phyloP scores from a whole-genome alignment of 2,888 invertebrate genomes.

The Octodonta nipae region DNA sequence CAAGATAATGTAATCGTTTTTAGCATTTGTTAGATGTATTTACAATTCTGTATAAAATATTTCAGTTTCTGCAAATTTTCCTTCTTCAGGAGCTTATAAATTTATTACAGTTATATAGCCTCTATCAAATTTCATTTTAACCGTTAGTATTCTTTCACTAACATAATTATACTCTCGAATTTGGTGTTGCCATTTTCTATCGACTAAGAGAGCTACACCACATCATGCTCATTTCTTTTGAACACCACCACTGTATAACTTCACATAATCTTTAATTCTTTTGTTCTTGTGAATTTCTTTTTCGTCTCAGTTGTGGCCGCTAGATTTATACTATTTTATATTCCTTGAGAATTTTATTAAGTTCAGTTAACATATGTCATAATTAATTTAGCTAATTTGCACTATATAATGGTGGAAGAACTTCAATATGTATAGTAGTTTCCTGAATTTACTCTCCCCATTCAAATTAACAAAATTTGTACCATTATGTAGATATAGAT shows the following conservation, averaged over 20 bases:
- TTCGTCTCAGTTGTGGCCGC: conserved; percentile 1
- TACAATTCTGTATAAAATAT: neutral
- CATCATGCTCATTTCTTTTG: conserved; percentile 1
- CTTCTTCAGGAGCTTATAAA: neutral
- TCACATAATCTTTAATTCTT: neutral
- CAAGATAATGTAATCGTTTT: neutral
- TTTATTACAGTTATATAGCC: neutral
- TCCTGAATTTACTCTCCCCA: too few relatives aligned
- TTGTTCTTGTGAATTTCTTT: conserved; percentile 1
- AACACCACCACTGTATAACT: neutral
- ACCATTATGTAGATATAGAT: too few relatives aligned
- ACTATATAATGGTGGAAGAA: too few relatives aligned
- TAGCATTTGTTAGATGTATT: neutral
- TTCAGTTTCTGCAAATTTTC: conserved; percentile 1
- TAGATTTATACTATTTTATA: conserved; percentile 1
- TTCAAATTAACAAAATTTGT: too few relatives aligned
- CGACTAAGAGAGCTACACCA: conserved; percentile 1
- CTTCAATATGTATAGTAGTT: too few relatives aligned
- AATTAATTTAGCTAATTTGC: too few relatives aligned
- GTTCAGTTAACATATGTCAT: too few relatives aligned
- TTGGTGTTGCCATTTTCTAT: neutral
- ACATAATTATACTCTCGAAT: neutral
- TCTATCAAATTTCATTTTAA: neutral
- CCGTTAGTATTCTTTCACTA: neutral
- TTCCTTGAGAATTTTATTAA: neutral